These are phyloP conservation scores for Erebia epiphron DNA, from an alignment of 2,888 invertebrate genomes.

Conservation along the genomic window DNA sequence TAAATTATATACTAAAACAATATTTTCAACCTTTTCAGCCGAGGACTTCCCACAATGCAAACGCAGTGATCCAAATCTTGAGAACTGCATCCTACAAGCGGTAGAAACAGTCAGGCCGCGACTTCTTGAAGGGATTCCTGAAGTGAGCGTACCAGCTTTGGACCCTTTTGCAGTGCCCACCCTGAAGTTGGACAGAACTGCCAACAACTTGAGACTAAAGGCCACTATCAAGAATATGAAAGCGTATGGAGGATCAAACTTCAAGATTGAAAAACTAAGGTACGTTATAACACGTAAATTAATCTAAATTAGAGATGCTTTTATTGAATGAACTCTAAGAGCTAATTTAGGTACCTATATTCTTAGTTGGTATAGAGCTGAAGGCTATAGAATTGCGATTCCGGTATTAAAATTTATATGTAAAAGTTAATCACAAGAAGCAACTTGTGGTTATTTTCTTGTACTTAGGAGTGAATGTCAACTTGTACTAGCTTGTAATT, in stretches of 20 bases:
- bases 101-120: slow-evolving; percentile 83
- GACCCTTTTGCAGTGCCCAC: slow-evolving; percentile 88
- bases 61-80: slow-evolving; percentile 83
- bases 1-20: background rate
- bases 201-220: slow-evolving; percentile 86
- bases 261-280: slow-evolving; percentile 85
- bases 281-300: slow-evolving; percentile 64
- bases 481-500: too few relatives aligned
- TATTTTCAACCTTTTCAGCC: slow-evolving; percentile 66
- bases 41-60: slow-evolving; percentile 85
- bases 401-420: too few relatives aligned
- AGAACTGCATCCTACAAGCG: slow-evolving; percentile 83
- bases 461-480: too few relatives aligned
- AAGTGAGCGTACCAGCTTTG: slow-evolving; percentile 85
- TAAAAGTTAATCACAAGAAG: too few relatives aligned
- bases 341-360: too few relatives aligned
- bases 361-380: too few relatives aligned
- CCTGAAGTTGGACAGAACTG: slow-evolving; percentile 86
- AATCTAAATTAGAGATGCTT: too few relatives aligned
- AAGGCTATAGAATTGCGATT: too few relatives aligned
- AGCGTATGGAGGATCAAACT: slow-evolving; percentile 85
- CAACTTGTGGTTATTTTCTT: too few relatives aligned
- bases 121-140: slow-evolving; percentile 84
- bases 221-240: slow-evolving; percentile 86
- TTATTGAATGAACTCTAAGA: too few relatives aligned